phyloP scores from a whole-genome alignment of 2,888 invertebrate species.

The Catocala sponsa region DNA sequence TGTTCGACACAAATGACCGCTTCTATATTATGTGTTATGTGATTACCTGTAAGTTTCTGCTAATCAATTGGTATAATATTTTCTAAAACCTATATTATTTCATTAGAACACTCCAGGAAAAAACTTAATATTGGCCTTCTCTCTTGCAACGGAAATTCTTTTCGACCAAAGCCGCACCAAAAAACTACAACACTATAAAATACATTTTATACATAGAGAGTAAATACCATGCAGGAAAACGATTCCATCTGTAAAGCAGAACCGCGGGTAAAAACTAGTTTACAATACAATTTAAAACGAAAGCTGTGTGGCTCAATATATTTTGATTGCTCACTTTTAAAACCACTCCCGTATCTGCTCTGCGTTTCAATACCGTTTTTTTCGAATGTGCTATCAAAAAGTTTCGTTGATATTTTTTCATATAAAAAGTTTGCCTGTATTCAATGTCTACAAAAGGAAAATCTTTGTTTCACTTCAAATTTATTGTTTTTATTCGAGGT shows the following conservation, averaged over 20 bases:
- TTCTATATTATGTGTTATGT: too few relatives aligned
- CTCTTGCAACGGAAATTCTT: too few relatives aligned
- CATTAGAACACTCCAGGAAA: too few relatives aligned
- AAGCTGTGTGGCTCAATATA: constrained; percentile 26
- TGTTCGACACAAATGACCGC: too few relatives aligned
- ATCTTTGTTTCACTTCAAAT: background rate
- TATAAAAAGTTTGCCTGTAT: background rate
- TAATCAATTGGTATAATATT: too few relatives aligned
- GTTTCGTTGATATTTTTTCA: background rate
- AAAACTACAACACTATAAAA: background rate
- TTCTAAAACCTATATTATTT: too few relatives aligned
- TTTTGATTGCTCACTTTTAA: constrained; percentile 36
- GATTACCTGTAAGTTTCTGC: too few relatives aligned
- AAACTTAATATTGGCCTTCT: too few relatives aligned
- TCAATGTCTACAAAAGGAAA: background rate
- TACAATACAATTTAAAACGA: constrained; percentile 23
- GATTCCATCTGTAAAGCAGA: constrained; percentile 1
- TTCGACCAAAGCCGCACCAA: background rate
- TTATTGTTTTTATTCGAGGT: background rate
- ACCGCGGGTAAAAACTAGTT: constrained; percentile 14
- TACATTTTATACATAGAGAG: too few relatives aligned
- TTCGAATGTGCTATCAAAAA: background rate
- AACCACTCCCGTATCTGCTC: constrained; percentile 5
- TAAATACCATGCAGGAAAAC: too few relatives aligned
- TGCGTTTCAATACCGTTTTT: constrained; percentile 11